Evolutionary conservation across 1,140 invertebrate genomes (phyloP), one percentile per base, ranked within the genome.

Genomic region (Leptonema lineaticorne): DNA sequence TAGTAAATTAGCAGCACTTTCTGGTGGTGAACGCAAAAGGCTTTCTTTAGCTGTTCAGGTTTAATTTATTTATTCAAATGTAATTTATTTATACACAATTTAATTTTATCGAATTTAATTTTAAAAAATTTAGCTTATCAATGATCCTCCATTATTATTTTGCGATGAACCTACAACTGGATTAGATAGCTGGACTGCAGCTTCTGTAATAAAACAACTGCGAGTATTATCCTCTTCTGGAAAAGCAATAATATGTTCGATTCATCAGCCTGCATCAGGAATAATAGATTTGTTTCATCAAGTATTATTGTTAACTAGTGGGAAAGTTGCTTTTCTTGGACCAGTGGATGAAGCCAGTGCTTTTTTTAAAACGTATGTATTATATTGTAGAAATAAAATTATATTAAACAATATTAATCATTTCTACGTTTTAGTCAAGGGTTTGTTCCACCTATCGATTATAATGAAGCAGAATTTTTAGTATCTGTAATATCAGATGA

Each of bases 251-350:
- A 85, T 95, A 20, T 92, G 91, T 73, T 91, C 92, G 0, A 90
- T 95, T 29, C 93, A 96, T 80, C 93, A 96, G 75, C 93, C 93
- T 0, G 90, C 92, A 6, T 94, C 92, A 4, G 89, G 91, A 67
- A 85, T 95, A 5, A 92, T 93, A 73, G 87, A 90, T 73, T 81
- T 92, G 59, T 95, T 95, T 78, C 87, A 93, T 65, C 85, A 91
- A 75, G 85, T 94, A 11, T 83, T 94, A 18, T 77, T 95, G 14
- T 78, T 96, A 63, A 84, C 92, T 3, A 87, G 88, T 63, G 95
- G 95, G 3, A 83, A 87, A 74, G 85, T 93, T 22, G 90, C 92
- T 0, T 96, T 89, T 79, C 88, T 93, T 75, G 94, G 93, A n/a
- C 83, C 83, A 4, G 83, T 85, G 7, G 76, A 82, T 6, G 84